Evolutionary conservation across 2,888 invertebrate species (phyloP).

Genomic region (Oxycera nigricornis): DNA sequence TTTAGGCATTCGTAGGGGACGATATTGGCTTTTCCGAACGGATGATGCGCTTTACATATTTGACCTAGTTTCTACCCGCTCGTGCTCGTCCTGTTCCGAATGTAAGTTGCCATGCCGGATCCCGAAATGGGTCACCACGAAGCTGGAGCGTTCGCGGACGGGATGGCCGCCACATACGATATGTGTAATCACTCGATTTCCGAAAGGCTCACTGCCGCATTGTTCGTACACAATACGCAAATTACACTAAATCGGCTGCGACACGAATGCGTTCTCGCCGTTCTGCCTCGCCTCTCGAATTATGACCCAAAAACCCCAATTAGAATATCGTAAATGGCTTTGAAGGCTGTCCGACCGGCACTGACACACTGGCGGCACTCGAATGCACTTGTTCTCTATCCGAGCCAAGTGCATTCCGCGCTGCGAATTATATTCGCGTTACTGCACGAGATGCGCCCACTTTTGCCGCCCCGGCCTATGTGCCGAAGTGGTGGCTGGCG

Average conservation of each 20-base stretch:
- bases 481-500: conserved; percentile 4
- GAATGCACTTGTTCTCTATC: conserved; percentile 35
- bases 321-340: conserved; percentile 12
- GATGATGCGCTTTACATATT: conserved; percentile 39
- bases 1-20: conserved; percentile 8
- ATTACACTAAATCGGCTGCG: not conserved
- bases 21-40: conserved; percentile 19
- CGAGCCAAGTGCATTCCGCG: conserved; percentile 29
- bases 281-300: not conserved
- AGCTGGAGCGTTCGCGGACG: no score
- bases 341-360: conserved; percentile 32
- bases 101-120: not conserved
- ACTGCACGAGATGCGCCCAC: conserved; percentile 9
- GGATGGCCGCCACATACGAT: no score
- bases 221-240: not conserved
- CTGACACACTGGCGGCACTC: conserved; percentile 30
- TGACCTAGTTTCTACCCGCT: conserved; percentile 32
- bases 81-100: not conserved
- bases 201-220: not conserved
- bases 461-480: not conserved
- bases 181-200: no score
- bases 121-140: no score
- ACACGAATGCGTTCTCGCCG: not conserved
- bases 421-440: conserved; percentile 1
- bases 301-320: conserved; percentile 34